A percentile compares a stretch with the other conserved stretches of the same genome.
Conservation (phyloP, 2,888 invertebrate genomes). For the Tetrapedia diversipes region DNA sequence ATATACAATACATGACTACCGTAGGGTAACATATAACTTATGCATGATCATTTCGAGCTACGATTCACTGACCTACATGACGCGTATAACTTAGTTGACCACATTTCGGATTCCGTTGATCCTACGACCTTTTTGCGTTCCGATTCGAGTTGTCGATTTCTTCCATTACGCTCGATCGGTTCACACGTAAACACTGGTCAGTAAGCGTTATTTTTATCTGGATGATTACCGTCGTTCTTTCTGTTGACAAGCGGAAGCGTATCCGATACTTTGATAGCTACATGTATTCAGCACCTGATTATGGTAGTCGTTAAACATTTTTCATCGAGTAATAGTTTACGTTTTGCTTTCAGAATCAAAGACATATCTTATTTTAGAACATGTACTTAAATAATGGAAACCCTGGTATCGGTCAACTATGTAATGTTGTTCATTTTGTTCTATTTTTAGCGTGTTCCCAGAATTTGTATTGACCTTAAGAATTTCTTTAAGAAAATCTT, state of each 20-base stretch:
- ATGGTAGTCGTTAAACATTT: not conserved
- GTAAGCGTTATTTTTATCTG: constrained; percentile 38
- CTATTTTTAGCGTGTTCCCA: no score
- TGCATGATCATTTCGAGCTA: constrained; percentile 45
- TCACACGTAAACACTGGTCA: constrained; percentile 2
- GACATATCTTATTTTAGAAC: no score
- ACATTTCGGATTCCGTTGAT: constrained; percentile 45
- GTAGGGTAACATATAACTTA: constrained; percentile 22
- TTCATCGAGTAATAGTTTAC: not conserved
- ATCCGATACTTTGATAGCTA: not conserved
- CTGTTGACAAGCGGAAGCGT: not conserved
- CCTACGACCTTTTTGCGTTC: constrained; percentile 24
- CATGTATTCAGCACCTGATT: not conserved
- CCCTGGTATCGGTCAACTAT: no score
- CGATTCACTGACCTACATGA: constrained; percentile 63
- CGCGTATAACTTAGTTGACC: constrained; percentile 47
- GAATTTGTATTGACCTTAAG: no score
- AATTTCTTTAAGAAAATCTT: not conserved
- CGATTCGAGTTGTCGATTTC: constrained; percentile 7
- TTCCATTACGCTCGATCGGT: constrained; percentile 4
- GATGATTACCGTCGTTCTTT: constrained; percentile 3
- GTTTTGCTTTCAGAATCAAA: not conserved
- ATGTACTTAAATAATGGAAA: no score
- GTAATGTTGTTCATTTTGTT: no score
- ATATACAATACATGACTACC: constrained; percentile 3